These are phyloP conservation scores for Berghia stephanieae DNA, from an alignment of 1,140 invertebrate genomes.

Conservation along the genomic window DNA sequence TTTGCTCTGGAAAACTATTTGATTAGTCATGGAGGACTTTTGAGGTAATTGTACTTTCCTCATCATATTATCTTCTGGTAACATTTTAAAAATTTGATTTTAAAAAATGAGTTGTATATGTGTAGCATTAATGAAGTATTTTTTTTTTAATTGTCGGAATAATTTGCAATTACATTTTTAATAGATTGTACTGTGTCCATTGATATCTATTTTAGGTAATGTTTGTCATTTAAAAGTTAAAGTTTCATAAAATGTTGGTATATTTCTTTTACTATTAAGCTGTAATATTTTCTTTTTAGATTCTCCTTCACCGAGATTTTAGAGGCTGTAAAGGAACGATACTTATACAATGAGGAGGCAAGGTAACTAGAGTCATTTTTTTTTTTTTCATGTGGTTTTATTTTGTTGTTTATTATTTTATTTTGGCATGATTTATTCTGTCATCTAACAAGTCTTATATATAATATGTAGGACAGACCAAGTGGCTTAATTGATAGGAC, in stretches of 20 bases:
- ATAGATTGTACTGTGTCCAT: no score
- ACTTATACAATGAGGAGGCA: conserved; percentile 27
- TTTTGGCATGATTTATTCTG: no score
- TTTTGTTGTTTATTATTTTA: not conserved
- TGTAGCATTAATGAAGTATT: not conserved
- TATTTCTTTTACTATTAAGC: conserved; percentile 3
- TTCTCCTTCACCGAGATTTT: conserved; percentile 48
- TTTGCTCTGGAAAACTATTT: conserved; percentile 54
- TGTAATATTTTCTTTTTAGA: conserved; percentile 31
- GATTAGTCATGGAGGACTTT: conserved; percentile 46
- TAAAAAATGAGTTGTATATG: not conserved
- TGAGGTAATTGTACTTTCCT: conserved; percentile 41
- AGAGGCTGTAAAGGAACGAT: conserved; percentile 41
- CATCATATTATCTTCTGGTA: not conserved
- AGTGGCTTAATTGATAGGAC: no score
- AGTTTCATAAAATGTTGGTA: not conserved
- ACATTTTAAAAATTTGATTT: not conserved
- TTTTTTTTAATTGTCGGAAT: not conserved
- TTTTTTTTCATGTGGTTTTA: not conserved
- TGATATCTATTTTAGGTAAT: no score
- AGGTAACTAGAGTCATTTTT: conserved; percentile 16
- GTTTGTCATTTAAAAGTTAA: not conserved
- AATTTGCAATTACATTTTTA: not conserved
- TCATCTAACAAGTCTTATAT: no score
- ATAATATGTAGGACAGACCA: no score